Conservation (phyloP, 2,113 vertebrate species). For the Nothobranchius kuhntae region DNA sequence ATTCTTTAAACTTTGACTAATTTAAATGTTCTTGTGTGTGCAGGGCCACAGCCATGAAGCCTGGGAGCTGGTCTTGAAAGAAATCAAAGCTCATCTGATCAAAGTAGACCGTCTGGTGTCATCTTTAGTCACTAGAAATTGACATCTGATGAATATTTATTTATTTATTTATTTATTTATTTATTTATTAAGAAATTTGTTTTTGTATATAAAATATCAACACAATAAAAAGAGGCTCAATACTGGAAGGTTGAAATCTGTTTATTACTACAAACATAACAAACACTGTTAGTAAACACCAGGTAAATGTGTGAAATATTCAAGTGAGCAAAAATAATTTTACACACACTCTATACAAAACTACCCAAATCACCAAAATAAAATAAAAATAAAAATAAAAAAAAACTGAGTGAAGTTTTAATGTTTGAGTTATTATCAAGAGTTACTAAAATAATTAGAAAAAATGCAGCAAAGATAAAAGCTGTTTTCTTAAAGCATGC, state of each 20-base stretch:
- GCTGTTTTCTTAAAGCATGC: too few species aligned
- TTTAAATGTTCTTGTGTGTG: slow-evolving; percentile 4
- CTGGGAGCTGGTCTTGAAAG: slow-evolving; percentile 69
- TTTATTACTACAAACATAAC: slow-evolving; percentile 12
- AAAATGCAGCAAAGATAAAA: too few species aligned
- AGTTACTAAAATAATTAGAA: too few species aligned
- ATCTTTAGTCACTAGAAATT: slow-evolving; percentile 6
- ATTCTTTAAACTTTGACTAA: too few species aligned
- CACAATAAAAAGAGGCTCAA: slow-evolving; percentile 3
- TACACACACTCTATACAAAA: slow-evolving; percentile 4
- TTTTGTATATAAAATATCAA: not conserved
- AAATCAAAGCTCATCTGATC: slow-evolving; percentile 45
- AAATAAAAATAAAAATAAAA: too few species aligned
- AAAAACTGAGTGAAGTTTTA: not conserved
- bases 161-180: too few species aligned
- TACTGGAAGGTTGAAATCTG: not conserved
- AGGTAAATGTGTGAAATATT: too few species aligned
- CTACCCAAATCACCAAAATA: slow-evolving; percentile 22
- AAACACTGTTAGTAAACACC: too few species aligned
- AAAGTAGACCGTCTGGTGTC: slow-evolving; percentile 41
- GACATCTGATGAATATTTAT: not conserved
- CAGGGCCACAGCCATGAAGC: slow-evolving; percentile 54
- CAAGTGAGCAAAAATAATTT: not conserved
- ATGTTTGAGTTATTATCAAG: too few species aligned
- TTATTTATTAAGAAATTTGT: not conserved